Evolutionary conservation across 2,888 invertebrate species (phyloP).

Genomic region (Falcaria lacertinaria): DNA sequence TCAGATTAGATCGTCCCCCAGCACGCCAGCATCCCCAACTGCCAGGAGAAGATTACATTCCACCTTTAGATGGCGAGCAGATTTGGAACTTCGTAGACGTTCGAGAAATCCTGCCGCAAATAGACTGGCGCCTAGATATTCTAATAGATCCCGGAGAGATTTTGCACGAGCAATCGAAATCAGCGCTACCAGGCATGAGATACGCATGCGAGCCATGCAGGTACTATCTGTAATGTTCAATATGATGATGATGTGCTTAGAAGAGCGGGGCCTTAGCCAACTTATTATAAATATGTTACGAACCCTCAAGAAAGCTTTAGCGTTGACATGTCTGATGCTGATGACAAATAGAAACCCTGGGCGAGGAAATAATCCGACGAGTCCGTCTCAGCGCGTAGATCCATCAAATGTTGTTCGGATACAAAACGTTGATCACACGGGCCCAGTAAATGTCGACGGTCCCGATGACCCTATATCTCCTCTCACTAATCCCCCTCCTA

Average conservation of each 20-base stretch:
- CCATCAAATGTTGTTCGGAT: slow-evolving; percentile 60
- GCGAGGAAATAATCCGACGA: slow-evolving; percentile 32
- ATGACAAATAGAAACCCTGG: slow-evolving; percentile 58
- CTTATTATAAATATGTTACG: slow-evolving; percentile 67
- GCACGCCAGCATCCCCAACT: slow-evolving; percentile 34
- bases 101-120: slow-evolving; percentile 39
- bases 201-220: slow-evolving; percentile 74
- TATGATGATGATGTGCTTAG: slow-evolving; percentile 76
- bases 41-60: slow-evolving; percentile 46
- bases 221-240: slow-evolving; percentile 75
- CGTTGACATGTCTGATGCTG: slow-evolving; percentile 68
- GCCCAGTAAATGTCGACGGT: slow-evolving; percentile 62
- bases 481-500: slow-evolving; percentile 11
- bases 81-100: slow-evolving; percentile 54
- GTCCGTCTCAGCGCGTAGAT: slow-evolving; percentile 44
- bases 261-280: slow-evolving; percentile 66
- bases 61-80: slow-evolving; percentile 52
- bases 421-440: slow-evolving; percentile 61
- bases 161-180: slow-evolving; percentile 58
- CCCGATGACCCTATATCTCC: slow-evolving; percentile 48
- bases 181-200: slow-evolving; percentile 65
- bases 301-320: slow-evolving; percentile 67
- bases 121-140: slow-evolving; percentile 42
- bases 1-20: slow-evolving; percentile 33
- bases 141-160: slow-evolving; percentile 51